Evolutionary conservation across 2,888 invertebrate species (phyloP), one percentile per base, ranked within the genome.

Genomic region (Phengaris arion): DNA sequence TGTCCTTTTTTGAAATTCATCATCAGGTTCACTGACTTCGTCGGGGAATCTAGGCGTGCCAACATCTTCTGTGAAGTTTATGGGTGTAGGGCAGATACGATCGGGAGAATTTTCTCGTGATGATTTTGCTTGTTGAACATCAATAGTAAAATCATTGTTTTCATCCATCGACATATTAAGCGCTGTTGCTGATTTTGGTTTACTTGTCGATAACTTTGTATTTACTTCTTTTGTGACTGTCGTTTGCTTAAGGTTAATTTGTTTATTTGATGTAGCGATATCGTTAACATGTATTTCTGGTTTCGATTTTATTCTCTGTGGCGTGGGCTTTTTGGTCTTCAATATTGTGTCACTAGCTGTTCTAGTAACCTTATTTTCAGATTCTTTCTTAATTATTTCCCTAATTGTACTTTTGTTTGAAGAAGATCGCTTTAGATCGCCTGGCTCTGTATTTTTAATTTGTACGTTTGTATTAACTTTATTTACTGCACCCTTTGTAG

Each of bases 41-140:
- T 97, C 96, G 0, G 97, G 97, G 83, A 96, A 96, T 76, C 97
- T 94, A 4, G 96, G 96, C 75, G 94, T 94, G 73, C 95, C 94
- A 2, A 94, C 93, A 77, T 94, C 94, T 73, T 94, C 95, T 74
- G 92, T 90, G 8, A 94, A 93, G 59, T 94, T 94, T 6, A 96
- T 94, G 0, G 96, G 96, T 10, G 95, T 94, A 0, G 96, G 96
- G 81, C 96, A 95, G 76, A 96, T 94, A 77, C 95, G 94, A 83
- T 96, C 96, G 0, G 96, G 96, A 6, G 96, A 96, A 74, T 96
- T 96, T 86, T 97, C 97, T 22, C 96, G 89, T 0, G 96, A 96
- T 74, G 96, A 96, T 86, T 96, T 96, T 0, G 96, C 96, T 84
- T 95, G 95, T 84, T 96, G 95, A 72, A 96, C 94, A 84, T 96